A percentile compares a stretch with the other conserved stretches of the same genome.
phyloP scores from a whole-genome alignment of 2,888 invertebrate species.

The Griposia aprilina region DNA sequence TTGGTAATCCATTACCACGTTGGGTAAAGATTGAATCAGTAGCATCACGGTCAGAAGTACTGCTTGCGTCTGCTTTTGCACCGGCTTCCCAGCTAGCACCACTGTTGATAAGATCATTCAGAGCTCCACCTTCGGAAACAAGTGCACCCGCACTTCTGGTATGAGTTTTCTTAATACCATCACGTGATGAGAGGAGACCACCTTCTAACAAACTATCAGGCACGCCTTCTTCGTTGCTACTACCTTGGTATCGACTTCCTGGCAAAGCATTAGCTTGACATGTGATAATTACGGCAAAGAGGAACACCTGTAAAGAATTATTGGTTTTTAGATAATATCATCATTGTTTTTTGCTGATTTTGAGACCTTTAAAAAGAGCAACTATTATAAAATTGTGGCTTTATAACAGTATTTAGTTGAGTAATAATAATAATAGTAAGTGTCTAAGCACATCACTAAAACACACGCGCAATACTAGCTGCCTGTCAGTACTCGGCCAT shows the following conservation, averaged over 20 bases:
- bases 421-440: not conserved
- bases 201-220: not conserved
- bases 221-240: not conserved
- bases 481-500: not conserved
- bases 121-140: not conserved
- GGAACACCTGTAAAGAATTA: slow-evolving; percentile 43
- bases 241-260: not conserved
- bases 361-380: not conserved
- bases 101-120: slow-evolving; percentile 13
- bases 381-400: not conserved
- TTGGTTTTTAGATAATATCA: not conserved
- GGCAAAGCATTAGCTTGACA: slow-evolving; percentile 26
- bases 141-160: slow-evolving; percentile 20
- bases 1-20: slow-evolving; percentile 9
- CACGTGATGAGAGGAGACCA: too few species aligned
- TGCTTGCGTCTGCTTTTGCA: not conserved
- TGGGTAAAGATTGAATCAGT: slow-evolving; percentile 14
- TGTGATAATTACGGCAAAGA: slow-evolving; percentile 36
- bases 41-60: not conserved
- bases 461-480: not conserved
- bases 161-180: not conserved
- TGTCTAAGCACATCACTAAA: not conserved
- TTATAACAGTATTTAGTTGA: not conserved
- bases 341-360: not conserved
- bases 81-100: not conserved